Evolutionary conservation across 1,140 invertebrate genomes (phyloP), one percentile per base, ranked within the genome.

Genomic region (Scaptomyza graminum): DNA sequence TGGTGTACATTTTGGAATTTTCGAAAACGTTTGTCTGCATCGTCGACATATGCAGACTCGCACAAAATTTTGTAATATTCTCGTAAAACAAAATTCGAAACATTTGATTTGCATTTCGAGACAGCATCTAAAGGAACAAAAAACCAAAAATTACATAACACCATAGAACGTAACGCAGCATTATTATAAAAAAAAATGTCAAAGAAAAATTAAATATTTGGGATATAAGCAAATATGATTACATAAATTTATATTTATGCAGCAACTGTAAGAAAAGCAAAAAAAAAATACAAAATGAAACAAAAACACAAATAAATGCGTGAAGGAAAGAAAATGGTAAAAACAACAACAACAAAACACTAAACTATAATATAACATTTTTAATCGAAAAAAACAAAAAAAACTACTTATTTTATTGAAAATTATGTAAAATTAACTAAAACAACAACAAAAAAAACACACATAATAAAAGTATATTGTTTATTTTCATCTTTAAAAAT

Each of bases 401-500:
- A 73, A 85, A 85, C 78, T 87, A 87, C 78, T 90, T 90, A 91
- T 91, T 91, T 91, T 91, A 91, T 85, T 91, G 90, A 91, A 89
- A 90, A 90, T 91, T 91, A 91, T 91, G 90, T 91, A 91, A 91
- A 91, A 91, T 91, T 91, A 85, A 90, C 82, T 78, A 90, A 84
- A 80, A 84, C 73, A 77, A 55, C 68, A 59, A 63, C n/a, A 78
- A 84, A 62, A 60, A 77, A 84, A 22, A 22, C 18, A 67, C 71
- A 90, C 84, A 90, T 83, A 84, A 90, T 84, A 89, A 90, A 90
- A 81, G 74, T 91, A 91, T 91, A 91, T 90, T 91, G 90, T 91
- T 91, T 91, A 91, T 91, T 91, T 91, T 91, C 90, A 91, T 91
- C 90, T 91, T 91, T 90, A 91, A 90, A 91, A 91, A 91, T 91